These are phyloP conservation scores for Catocala sponsa DNA, from an alignment of 2,888 invertebrate species.

Conservation along the genomic window DNA sequence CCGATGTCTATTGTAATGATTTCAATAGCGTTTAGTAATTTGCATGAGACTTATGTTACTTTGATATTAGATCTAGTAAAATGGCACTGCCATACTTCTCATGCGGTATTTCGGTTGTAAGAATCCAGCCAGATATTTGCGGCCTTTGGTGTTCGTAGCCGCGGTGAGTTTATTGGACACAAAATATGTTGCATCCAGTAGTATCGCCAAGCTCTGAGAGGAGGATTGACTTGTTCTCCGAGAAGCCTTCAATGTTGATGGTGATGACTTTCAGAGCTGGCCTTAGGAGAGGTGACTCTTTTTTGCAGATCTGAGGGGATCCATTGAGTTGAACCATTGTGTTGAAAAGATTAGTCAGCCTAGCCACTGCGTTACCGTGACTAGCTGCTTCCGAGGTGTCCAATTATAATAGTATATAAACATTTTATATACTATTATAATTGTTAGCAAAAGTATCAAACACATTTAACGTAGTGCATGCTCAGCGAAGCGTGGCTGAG, in stretches of 20 bases:
- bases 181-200: neutral
- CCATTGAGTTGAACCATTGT: no score
- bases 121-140: neutral
- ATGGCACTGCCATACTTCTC: neutral
- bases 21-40: neutral
- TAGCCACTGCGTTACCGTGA: no score
- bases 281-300: no score
- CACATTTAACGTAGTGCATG: constrained; percentile 52
- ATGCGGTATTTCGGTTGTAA: neutral
- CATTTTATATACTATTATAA: no score
- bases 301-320: no score
- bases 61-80: neutral
- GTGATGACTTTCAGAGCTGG: neutral
- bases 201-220: neutral
- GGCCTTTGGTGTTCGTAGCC: neutral
- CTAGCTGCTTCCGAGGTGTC: no score
- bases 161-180: neutral
- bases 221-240: neutral
- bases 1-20: neutral
- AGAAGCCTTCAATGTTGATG: neutral
- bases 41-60: neutral
- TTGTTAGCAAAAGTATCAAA: constrained; percentile 61
- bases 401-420: no score
- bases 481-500: constrained; percentile 83
- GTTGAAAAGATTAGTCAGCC: no score